These are phyloP conservation scores for Metacarcinus magister DNA, from an alignment of 2,888 invertebrate genomes.

Conservation along the genomic window DNA sequence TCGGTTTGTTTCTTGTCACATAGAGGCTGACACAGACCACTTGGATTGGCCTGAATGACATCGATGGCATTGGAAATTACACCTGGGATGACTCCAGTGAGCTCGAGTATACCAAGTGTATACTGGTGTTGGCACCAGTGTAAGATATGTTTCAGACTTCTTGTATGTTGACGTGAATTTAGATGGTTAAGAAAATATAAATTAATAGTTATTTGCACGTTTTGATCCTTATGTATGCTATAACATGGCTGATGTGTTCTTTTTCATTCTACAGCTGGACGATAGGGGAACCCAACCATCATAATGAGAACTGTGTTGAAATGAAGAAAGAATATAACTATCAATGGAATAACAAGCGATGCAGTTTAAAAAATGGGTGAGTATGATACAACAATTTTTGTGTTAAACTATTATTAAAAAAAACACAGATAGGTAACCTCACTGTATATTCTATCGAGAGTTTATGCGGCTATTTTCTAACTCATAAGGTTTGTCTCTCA, in stretches of 20 bases:
- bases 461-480: too few relatives aligned
- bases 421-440: background rate
- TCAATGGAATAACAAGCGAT: background rate
- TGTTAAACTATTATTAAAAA: too few relatives aligned
- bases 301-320: constrained; percentile 52
- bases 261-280: background rate
- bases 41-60: constrained; percentile 20
- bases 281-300: background rate
- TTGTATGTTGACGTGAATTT: too few relatives aligned
- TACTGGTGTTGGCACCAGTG: background rate
- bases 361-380: background rate
- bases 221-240: background rate
- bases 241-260: background rate
- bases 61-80: background rate
- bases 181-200: too few relatives aligned
- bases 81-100: background rate
- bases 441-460: too few relatives aligned
- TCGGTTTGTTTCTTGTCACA: background rate
- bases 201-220: background rate
- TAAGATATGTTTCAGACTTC: too few relatives aligned
- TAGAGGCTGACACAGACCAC: background rate
- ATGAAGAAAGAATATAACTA: background rate
- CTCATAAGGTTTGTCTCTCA: too few relatives aligned
- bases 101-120: background rate
- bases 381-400: background rate